A percentile compares a stretch with the other conserved stretches of the same genome.
These are phyloP conservation scores for Myoxocephalus aenaeus DNA, from an alignment of 2,797 vertebrate genomes.

Conservation along the genomic window DNA sequence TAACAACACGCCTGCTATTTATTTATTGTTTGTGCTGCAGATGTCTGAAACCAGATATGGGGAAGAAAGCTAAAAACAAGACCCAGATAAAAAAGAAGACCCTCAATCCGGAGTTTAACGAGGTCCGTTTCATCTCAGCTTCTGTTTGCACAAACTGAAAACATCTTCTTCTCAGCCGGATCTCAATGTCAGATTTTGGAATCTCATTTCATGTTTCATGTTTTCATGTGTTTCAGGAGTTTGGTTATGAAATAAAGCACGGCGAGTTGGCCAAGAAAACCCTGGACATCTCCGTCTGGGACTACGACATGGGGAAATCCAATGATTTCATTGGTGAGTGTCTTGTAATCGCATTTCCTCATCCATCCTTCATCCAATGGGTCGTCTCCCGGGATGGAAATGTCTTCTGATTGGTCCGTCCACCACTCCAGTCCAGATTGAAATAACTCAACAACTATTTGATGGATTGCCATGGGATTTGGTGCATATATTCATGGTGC, in stretches of 20 bases:
- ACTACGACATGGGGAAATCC: constrained; percentile 96
- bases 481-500: neutral
- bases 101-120: constrained; percentile 93
- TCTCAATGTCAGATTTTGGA: neutral
- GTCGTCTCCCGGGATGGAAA: neutral
- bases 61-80: constrained; percentile 94
- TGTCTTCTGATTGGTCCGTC: neutral
- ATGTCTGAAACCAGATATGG: constrained; percentile 94
- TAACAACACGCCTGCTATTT: neutral
- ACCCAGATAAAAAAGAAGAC: constrained; percentile 96
- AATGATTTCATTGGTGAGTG: constrained; percentile 96
- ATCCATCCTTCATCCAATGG: neutral
- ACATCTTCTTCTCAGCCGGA: neutral
- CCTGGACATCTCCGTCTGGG: constrained; percentile 95
- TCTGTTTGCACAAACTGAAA: neutral
- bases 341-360: neutral
- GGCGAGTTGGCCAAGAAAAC: constrained; percentile 95
- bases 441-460: neutral
- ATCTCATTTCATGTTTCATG: neutral
- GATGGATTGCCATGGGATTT: neutral
- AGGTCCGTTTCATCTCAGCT: constrained; percentile 77
- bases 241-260: constrained; percentile 96
- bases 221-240: constrained; percentile 85
- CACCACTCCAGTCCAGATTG: too few species aligned
- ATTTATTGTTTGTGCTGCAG: constrained; percentile 66